phyloP scores from a whole-genome alignment of 2,797 vertebrate genomes.

The Brotogeris chrysoptera region DNA sequence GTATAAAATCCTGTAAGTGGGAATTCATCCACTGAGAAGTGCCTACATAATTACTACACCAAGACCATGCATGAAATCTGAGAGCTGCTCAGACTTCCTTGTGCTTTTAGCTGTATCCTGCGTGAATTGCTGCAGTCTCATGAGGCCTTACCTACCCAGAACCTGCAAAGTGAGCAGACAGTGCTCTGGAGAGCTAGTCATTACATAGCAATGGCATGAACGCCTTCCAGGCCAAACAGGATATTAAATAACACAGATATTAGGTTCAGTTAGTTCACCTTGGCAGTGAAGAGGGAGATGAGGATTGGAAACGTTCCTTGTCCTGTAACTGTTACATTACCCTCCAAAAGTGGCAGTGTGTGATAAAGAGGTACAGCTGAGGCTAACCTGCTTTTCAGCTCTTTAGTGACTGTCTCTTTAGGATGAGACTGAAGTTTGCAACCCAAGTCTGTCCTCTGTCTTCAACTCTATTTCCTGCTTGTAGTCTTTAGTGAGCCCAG shows the following conservation, averaged over 20 bases:
- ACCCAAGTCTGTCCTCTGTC: not conserved
- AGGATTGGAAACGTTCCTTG: not conserved
- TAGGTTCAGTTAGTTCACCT: not conserved
- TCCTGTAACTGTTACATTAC: not conserved
- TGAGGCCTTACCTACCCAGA: not conserved
- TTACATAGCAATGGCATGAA: not conserved
- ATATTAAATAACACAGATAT: conserved; percentile 5
- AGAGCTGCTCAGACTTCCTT: not conserved
- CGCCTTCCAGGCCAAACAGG: not conserved
- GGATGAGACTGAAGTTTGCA: not conserved
- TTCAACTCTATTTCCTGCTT: not conserved
- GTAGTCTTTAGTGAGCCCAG: not conserved
- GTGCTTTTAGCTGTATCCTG: not conserved
- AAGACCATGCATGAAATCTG: not conserved
- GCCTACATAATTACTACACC: not conserved
- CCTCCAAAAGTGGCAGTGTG: not conserved
- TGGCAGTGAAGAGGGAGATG: not conserved
- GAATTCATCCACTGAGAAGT: not conserved
- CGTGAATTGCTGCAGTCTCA: not conserved
- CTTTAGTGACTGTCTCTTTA: not conserved
- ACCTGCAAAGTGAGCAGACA: not conserved
- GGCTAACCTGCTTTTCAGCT: not conserved
- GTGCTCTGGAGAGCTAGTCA: not conserved
- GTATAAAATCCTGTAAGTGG: not conserved
- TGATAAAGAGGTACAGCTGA: not conserved